Evolutionary conservation across 2,797 vertebrate genomes (phyloP).

Genomic region (Acanthiza pusilla): DNA sequence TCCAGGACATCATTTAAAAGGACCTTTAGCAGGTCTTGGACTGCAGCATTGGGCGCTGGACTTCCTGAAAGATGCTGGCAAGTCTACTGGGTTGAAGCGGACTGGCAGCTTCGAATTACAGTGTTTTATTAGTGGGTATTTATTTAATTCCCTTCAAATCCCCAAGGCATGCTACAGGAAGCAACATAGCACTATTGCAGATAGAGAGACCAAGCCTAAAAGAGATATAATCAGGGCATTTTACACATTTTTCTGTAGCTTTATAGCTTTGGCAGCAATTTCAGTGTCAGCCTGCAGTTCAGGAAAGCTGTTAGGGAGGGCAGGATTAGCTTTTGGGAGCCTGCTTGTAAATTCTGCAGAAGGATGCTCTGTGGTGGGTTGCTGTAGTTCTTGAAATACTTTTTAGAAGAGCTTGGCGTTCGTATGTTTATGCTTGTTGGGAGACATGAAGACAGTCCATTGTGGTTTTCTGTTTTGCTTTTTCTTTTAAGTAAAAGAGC

Average conservation of each 20-base stretch:
- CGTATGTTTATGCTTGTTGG: neutral
- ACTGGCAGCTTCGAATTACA: neutral
- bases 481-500: neutral
- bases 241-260: slow-evolving; percentile 26
- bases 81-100: neutral
- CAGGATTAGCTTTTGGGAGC: slow-evolving; percentile 21
- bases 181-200: neutral
- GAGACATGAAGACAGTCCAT: neutral
- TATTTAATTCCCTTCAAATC: slow-evolving; percentile 38
- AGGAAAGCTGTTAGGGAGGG: neutral
- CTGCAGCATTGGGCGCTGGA: neutral
- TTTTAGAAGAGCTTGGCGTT: neutral
- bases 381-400: neutral
- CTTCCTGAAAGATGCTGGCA: neutral
- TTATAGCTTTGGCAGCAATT: slow-evolving; percentile 27
- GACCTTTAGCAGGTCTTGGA: neutral
- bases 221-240: neutral
- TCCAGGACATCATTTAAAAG: neutral
- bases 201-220: neutral
- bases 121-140: slow-evolving; percentile 5
- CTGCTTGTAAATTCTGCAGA: slow-evolving; percentile 24
- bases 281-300: neutral
- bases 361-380: neutral
- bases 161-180: neutral
- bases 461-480: neutral